Base-by-base conservation (phyloP, 2,113 vertebrate genomes). In the Antennarius striatus region DNA sequence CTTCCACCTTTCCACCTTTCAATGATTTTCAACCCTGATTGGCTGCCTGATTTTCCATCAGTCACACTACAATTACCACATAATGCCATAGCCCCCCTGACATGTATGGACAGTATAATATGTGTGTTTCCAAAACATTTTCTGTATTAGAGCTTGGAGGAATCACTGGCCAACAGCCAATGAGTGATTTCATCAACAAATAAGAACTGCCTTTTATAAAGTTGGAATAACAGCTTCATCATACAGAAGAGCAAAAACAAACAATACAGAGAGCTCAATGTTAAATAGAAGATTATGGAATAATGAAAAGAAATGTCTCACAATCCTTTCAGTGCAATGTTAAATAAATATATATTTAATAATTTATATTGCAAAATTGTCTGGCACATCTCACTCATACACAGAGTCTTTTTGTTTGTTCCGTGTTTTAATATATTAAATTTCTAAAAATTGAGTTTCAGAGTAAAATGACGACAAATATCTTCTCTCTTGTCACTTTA, bases 1-100 rank as follows among this genome's bases (percentile, higher is more conserved):
- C 10, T 22, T 67, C 50, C 15, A 47, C 10, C 1, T 17, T 47
- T 79, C 60, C 79, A 73, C 75, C 62, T 15, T 10, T 56, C 59
- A 64, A 72, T 62, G 6, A 14, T 71, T 55, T 85, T 83, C 14
- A 40, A 63, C 3, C 47, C 49, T 17, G 46, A 1, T 52, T 39
- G 42, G 56, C 48, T 13, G 10, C 5, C 1, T 14, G 16, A 4
- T 71, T 30, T 54, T 54, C 64, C 32, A 59, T 68, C 70, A 68
- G 59, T 66, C 63, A 66, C 54, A 61, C 47, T 30, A 42, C 73
- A 80, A 71, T 79, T 66, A 51, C 52, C 53, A 10, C 39, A 45
- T 5, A 1, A 39, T 45, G 49, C 53, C 62, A 2, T 6, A 56
- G 65, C 50, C 69, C 45, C 45, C 52, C 36, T 40, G 57, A 15